Base-by-base conservation (phyloP, 1,140 invertebrate genomes). In the Aphidius ervi region DNA sequence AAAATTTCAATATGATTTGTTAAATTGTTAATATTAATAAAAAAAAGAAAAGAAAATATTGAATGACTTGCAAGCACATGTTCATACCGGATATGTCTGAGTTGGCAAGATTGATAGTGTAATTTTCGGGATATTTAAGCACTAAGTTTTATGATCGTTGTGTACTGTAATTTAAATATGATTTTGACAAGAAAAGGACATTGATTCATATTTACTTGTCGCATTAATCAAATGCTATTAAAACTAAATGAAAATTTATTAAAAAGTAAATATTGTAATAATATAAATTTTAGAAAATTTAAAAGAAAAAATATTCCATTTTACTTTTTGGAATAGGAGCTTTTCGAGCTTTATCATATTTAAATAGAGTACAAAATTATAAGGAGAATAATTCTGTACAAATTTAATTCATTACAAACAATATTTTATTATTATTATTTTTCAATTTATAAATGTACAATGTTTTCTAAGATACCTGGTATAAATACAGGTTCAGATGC, bases 401-500 rank as follows among this genome's bases (percentile, higher is more conserved):
- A 16, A 16, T 16, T 16, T 16, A 16, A 16, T 16, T 16, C 16
- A 16, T 16, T 1, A 16, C 16, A 16, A 16, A 16, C 16, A 16
- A 16, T 16, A 16, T 16, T 16, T 16, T 16, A 16, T 16, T 16
- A 16, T 16, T 16, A 16, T 16, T 16, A 16, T 16, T 31, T 31
- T 23, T 23, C 23, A 23, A 23, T 23, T 23, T 31, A 31, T 31
- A 2, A 56, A 54, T 63, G 55, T 63, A 63, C 68, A 68, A 68
- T 62, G 9, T 41, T 46, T 46, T 40, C 63, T 9, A 41, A 56
- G 65, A 65, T 67, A 49, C 48, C 48, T 63, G 50, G 49, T 48
- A 63, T 61, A 69, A 54, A 71, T 40, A 23, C 42, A 40, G 63
- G 63, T 65, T 41, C 46, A 50, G 68, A 69, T 61, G 66, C 74